Evolutionary conservation across 2,797 vertebrate genomes (phyloP).

Genomic region (Pseudochaenichthys georgianus): DNA sequence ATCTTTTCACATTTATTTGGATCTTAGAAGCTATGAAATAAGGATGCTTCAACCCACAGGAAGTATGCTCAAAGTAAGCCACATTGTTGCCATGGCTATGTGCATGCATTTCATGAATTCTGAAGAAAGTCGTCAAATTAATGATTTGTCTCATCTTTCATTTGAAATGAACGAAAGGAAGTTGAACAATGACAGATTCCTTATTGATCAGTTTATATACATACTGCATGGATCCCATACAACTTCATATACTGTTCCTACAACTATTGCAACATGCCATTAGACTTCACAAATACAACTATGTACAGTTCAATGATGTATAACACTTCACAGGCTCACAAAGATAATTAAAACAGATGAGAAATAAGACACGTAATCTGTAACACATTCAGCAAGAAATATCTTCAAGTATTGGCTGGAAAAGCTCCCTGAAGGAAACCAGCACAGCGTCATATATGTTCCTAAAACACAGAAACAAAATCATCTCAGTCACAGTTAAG

Average conservation of each 20-base stretch:
- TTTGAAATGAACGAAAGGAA: conserved; percentile 18
- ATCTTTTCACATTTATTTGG: conserved; percentile 44
- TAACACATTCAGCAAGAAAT: conserved; percentile 58
- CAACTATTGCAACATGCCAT: conserved; percentile 31
- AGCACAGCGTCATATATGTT: conserved; percentile 52
- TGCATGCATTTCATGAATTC: conserved; percentile 11
- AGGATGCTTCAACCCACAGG: background rate
- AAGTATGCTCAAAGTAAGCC: conserved; percentile 1
- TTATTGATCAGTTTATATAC: conserved; percentile 30
- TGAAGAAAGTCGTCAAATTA: conserved; percentile 3
- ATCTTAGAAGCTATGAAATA: conserved; percentile 10
- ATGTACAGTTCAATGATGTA: conserved; percentile 49
- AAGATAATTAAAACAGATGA: conserved; percentile 14
- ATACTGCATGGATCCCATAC: conserved; percentile 57
- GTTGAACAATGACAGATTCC: conserved; percentile 16
- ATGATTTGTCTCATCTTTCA: background rate
- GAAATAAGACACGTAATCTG: conserved; percentile 19
- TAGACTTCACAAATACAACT: conserved; percentile 45
- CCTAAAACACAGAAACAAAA: conserved; percentile 70
- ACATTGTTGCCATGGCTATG: background rate
- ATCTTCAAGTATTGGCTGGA: conserved; percentile 71
- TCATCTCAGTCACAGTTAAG: background rate
- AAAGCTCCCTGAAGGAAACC: conserved; percentile 23
- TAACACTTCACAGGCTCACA: conserved; percentile 48
- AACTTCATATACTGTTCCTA: conserved; percentile 38